Base-by-base conservation (phyloP, 2,797 vertebrate species). In the Myripristis murdjan region DNA sequence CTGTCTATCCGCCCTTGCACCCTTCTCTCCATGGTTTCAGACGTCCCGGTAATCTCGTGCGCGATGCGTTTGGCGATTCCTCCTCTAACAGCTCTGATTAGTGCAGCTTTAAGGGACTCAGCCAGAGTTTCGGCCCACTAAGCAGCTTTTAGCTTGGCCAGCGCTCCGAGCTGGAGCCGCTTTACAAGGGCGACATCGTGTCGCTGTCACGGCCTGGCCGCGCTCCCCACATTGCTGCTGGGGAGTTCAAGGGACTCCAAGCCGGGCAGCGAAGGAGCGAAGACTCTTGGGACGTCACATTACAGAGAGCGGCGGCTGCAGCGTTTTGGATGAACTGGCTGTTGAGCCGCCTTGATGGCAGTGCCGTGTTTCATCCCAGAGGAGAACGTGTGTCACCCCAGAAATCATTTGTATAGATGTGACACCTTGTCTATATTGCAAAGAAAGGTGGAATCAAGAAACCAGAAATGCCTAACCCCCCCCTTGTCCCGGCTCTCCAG, bases 51-150 rank as follows among this genome's bases (percentile, higher is more conserved):
- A 84, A 91, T 88, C 87, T 60, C 24, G 43, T 52, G 65, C 22
- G 74, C 37, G 83, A 84, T 88, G 63, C 24, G 55, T 73, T 77
- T 78, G 81, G 54, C 61, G 35, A 78, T 75, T 82, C 74, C 75
- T 85, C 59, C 55, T 48, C 70, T 89, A 84, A 88, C 86, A 86
- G 73, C 86, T 90, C 87, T 90, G 89, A 92, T 92, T 86, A 89
- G 81, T 90, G 85, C 87, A 89, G 90, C 87, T 90, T 89, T 93
- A 90, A 89, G 48, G 64, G 89, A 87, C 86, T 89, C 84, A 83
- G 81, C 64, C 72, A 18, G 78, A 83, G 78, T 89, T 85, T 82
- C 84, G 51, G 64, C 41, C 48, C 49, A n/a, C 84, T 93, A 92
- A 93, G 91, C 90, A 87, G 92, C 90, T 92, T 92, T 91, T 44